Base-by-base conservation (phyloP, 2,113 vertebrate genomes). In the Motacilla alba region DNA sequence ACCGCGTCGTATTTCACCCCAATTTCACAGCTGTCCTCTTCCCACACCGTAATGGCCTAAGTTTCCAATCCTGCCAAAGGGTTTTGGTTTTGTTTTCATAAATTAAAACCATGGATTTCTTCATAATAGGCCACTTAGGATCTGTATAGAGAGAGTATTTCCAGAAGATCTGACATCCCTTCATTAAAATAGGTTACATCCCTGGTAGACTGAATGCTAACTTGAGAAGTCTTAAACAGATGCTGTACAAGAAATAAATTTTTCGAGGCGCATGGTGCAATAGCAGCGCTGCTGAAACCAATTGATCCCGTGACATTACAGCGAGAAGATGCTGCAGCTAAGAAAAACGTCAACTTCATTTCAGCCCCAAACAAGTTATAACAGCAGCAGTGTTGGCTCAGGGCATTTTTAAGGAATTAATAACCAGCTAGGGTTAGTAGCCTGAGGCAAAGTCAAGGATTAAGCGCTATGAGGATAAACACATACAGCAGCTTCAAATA, bases 401-500 rank as follows among this genome's bases (percentile, higher is more conserved):
- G 92, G 95, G 95, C 95, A 69, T 93, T 96, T 96, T 89, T 83
- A 93, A 92, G 88, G 94, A 94, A 96, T 96, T 96, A 96, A 96
- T 97, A 96, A 97, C 94, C 90, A 96, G 92, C 31, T 87, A 92
- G 95, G 90, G 94, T 93, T 95, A 96, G 94, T 50, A 96, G 94
- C 96, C 86, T 23, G 62, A 95, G 94, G 96, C 86, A 92, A 94
- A 96, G 95, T 93, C 90, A 95, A 93, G 90, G 88, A 96, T 96
- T 97, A 96, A 96, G 88, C 88, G 89, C 92, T 84, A 16, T 31
- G 87, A 95, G 92, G 88, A 95, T 95, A 95, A 96, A 96, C 88
- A 93, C 67, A 85, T 91, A 84, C 76, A 93, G 93, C 77, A 70
- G 94, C 89, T 95, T 97, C 95, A 95, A 94, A 92, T 96, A 94